Base-by-base conservation (phyloP, 53 echinoderm and acorn worm genomes). In the Pentamera pediparva region DNA sequence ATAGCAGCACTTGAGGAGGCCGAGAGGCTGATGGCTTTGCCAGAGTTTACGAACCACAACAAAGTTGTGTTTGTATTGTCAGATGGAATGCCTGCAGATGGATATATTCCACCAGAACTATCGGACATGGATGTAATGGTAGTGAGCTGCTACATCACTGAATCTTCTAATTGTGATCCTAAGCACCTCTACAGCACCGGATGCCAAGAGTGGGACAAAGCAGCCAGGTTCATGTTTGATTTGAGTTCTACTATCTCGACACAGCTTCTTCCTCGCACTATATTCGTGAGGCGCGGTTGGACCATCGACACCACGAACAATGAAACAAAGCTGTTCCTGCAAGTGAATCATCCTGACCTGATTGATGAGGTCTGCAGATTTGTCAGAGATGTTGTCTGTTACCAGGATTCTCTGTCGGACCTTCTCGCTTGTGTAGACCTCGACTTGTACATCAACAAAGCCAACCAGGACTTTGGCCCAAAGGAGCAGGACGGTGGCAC, bases 341-440 rank as follows among this genome's bases (percentile, higher is more conserved):
- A 78, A 1, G 78, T 78, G 20, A 78, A 78, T 52, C 78, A 78
- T 25, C 78, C 78, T 5, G 65, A 78, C 28, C 30, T 29, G 21
- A 25, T 78, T 8, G 29, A 52, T 8, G 78, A 78, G 32, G 78
- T 24, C 4, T 65, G 54, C 55, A 28, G 19, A 11, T 39, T 78
- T 4, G 78, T 65, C 12, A 20, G 56, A 2, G 31, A 78, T 67
- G 67, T 35, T 37, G 76, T 76, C 5, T 61, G 61, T 36, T 61
- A 18, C 29, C 59, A 61, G 59, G 76, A 76, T 28, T 13, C 61
- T 4, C 32, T 76, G 39, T 37, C 76, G 13, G 61, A 76, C 39
- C 0, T 76, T 19, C 76, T 76, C 8, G 61, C 25, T 28, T 60
- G 39, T 37, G 41, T 76, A 15, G 32, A 43, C 24, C 67, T 65